Conservation (phyloP, 1,140 invertebrate species). For the Parapsyche elsis region DNA sequence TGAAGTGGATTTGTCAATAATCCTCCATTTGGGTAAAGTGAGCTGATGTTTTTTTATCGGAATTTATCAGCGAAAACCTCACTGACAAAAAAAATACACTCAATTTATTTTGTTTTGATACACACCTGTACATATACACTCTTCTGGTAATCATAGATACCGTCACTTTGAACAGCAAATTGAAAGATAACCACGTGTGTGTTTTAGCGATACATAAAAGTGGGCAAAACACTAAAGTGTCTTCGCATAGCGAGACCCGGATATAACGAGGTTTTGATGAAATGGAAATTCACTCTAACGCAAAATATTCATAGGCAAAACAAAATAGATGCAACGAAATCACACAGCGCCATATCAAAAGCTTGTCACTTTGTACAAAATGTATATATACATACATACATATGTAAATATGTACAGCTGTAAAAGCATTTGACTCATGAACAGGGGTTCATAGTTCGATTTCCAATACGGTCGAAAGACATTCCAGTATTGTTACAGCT, state of each 20-base stretch:
- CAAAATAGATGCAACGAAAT: too few relatives aligned
- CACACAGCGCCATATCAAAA: too few relatives aligned
- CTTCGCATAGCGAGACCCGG: background rate
- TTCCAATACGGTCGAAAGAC: too few relatives aligned
- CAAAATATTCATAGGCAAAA: conserved; percentile 16
- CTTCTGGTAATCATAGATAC: too few relatives aligned
- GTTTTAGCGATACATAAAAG: too few relatives aligned
- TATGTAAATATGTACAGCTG: too few relatives aligned
- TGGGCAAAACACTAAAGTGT: background rate
- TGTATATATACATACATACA: too few relatives aligned
- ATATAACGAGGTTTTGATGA: background rate
- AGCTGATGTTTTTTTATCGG: conserved; percentile 9
- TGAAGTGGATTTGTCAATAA: conserved; percentile 22
- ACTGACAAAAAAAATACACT: background rate
- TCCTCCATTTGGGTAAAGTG: conserved; percentile 8
- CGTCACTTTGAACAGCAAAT: conserved; percentile 3
- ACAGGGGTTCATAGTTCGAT: too few relatives aligned
- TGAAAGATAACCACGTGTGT: conserved; percentile 23
- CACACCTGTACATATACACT: background rate
- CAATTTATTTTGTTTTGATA: background rate
- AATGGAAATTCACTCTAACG: background rate
- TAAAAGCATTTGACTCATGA: too few relatives aligned
- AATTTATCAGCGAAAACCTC: background rate
- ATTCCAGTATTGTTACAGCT: too few relatives aligned
- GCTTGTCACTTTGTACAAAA: too few relatives aligned